Evolutionary conservation across 2,797 vertebrate genomes (phyloP).

Genomic region (Mastacembelus armatus): DNA sequence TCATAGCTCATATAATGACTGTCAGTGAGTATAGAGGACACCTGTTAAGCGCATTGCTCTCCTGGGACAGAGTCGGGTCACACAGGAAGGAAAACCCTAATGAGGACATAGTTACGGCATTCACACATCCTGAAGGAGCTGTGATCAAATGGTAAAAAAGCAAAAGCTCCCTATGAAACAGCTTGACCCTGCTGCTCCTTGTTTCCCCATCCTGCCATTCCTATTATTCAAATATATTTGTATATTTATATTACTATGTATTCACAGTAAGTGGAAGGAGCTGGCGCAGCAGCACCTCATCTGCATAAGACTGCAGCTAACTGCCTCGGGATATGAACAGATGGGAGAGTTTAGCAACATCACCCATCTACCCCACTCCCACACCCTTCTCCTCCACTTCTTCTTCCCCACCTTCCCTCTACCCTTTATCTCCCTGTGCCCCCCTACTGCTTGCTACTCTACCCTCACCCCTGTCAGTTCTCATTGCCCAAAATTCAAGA

Average conservation of each 20-base stretch:
- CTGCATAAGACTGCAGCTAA: conserved; percentile 89
- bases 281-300: conserved; percentile 78
- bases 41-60: conserved; percentile 82
- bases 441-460: conserved; percentile 26
- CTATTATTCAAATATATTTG: conserved; percentile 74
- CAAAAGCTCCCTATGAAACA: conserved; percentile 86
- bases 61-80: conserved; percentile 80
- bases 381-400: conserved; percentile 21
- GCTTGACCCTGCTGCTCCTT: conserved; percentile 85
- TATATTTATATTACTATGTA: conserved; percentile 71
- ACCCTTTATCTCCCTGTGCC: conserved; percentile 25
- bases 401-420: conserved; percentile 30
- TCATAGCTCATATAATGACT: conserved; percentile 45
- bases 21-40: conserved; percentile 81
- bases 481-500: conserved; percentile 85
- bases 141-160: conserved; percentile 71
- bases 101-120: conserved; percentile 80
- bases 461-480: conserved; percentile 84
- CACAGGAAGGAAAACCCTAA: conserved; percentile 88
- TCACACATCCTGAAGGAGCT: conserved; percentile 87
- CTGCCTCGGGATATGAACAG: conserved; percentile 89
- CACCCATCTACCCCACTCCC: conserved; percentile 66
- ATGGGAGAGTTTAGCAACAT: conserved; percentile 91
- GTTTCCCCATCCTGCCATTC: conserved; percentile 74
- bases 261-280: conserved; percentile 84